Evolutionary conservation across 1,140 invertebrate genomes (phyloP).

Genomic region (Drosophila dunni): DNA sequence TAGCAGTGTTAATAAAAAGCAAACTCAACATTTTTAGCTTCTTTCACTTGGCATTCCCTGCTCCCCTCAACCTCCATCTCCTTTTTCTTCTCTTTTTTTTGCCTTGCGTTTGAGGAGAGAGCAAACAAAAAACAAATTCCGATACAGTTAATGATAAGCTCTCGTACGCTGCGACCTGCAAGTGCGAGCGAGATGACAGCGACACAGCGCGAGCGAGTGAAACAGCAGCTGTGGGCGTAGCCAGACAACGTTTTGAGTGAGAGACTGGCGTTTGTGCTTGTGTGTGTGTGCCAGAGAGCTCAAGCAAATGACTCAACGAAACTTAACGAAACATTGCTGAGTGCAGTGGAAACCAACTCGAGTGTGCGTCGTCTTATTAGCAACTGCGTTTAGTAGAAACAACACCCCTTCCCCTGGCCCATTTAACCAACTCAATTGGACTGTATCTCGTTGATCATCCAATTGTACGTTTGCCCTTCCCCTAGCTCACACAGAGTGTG

Average conservation of each 20-base stretch:
- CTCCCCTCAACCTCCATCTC: conserved; percentile 11
- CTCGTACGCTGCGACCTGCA: not conserved
- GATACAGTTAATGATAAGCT: conserved; percentile 82
- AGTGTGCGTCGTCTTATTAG: conserved; percentile 38
- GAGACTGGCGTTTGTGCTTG: not conserved
- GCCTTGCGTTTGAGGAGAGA: conserved; percentile 12
- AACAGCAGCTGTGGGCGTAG: conserved; percentile 29
- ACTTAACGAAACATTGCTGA: conserved; percentile 41
- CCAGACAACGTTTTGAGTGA: conserved; percentile 28
- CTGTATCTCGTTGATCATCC: conserved; percentile 76
- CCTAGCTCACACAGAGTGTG: not conserved
- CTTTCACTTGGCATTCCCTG: conserved; percentile 12
- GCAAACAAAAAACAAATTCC: conserved; percentile 60
- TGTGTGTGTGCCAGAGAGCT: conserved; percentile 6
- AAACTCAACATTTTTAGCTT: conserved; percentile 57
- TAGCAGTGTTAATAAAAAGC: conserved; percentile 81
- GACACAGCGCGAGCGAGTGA: conserved; percentile 30
- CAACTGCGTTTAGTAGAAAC: not conserved
- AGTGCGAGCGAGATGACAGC: conserved; percentile 33
- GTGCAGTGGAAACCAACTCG: conserved; percentile 42
- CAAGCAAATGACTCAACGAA: conserved; percentile 32
- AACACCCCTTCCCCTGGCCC: not conserved
- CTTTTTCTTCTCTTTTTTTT: no score
- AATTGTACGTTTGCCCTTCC: conserved; percentile 80
- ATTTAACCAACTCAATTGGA: not conserved